Percentiles rank a stretch among this genome's conserved stretches.
These are phyloP conservation scores for Solenodon paradoxus DNA, from an alignment of 2,113 vertebrate species.

Conservation along the genomic window DNA sequence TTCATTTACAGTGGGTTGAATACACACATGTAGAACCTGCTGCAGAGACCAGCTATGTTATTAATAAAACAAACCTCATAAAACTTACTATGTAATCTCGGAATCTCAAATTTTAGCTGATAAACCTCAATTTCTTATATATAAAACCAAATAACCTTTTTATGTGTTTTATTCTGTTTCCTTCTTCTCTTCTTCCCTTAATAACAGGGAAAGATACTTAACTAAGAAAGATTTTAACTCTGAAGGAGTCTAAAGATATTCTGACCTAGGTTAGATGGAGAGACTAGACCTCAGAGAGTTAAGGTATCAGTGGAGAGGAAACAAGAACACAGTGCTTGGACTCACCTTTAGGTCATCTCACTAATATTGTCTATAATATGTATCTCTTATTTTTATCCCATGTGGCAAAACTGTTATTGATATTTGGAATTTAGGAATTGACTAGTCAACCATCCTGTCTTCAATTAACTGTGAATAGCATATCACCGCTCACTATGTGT, in stretches of 20 bases:
- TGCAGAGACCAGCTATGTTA: no score
- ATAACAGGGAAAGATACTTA: background rate
- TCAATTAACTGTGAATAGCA: background rate
- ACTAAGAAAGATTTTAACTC: background rate
- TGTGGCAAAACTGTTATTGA: background rate
- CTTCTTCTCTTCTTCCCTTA: background rate
- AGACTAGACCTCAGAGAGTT: background rate
- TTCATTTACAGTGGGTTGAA: no score
- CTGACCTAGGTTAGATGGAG: background rate
- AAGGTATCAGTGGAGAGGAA: background rate
- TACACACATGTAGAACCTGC: no score
- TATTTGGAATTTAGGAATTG: background rate
- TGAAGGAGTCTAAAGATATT: background rate
- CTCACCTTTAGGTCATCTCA: background rate
- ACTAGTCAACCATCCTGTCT: background rate
- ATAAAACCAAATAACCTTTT: background rate
- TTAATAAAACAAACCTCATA: background rate
- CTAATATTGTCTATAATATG: background rate
- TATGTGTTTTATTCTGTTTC: conserved; percentile 10
- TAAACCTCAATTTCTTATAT: background rate
- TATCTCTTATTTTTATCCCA: conserved; percentile 9
- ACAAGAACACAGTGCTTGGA: background rate
- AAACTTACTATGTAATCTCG: conserved; percentile 10
- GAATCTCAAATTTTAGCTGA: background rate
- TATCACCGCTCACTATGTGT: background rate